phyloP scores from a whole-genome alignment of 2,797 vertebrate genomes.

The Rhynchonycteris naso region DNA sequence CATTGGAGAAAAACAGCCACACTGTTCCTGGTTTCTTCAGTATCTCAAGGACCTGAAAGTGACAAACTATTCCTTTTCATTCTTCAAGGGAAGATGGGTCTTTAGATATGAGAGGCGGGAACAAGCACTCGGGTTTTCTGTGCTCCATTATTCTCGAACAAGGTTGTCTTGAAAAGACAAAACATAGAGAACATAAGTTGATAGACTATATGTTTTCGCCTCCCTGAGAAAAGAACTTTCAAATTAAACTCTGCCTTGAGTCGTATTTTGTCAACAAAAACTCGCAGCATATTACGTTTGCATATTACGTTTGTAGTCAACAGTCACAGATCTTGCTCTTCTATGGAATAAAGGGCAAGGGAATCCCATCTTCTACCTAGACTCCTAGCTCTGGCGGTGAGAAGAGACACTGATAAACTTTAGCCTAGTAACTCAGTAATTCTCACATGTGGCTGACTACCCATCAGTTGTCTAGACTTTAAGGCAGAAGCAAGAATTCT shows the following conservation, averaged over 20 bases:
- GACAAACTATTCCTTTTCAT: not conserved
- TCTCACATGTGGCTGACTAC: not conserved
- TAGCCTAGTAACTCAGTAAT: not conserved
- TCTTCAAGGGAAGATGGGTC: not conserved
- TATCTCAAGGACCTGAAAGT: not conserved
- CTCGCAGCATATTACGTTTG: not conserved
- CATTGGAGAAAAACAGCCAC: not conserved
- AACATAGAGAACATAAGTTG: not conserved
- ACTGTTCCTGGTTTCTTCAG: not conserved
- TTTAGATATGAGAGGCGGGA: not conserved
- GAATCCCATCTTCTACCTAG: not conserved
- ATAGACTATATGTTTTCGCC: not conserved
- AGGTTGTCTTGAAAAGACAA: not conserved
- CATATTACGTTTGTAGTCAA: not conserved
- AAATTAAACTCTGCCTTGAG: slow-evolving; percentile 1
- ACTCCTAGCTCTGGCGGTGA: not conserved
- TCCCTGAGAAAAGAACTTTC: not conserved
- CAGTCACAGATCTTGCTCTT: not conserved
- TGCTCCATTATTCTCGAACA: not conserved
- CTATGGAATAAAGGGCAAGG: not conserved
- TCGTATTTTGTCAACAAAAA: slow-evolving; percentile 44
- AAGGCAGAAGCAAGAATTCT: not conserved
- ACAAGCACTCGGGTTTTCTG: not conserved
- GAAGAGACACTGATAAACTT: not conserved
- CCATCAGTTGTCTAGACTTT: not conserved